phyloP scores from a whole-genome alignment of 2,888 invertebrate genomes.

The Synergus japonicus region DNA sequence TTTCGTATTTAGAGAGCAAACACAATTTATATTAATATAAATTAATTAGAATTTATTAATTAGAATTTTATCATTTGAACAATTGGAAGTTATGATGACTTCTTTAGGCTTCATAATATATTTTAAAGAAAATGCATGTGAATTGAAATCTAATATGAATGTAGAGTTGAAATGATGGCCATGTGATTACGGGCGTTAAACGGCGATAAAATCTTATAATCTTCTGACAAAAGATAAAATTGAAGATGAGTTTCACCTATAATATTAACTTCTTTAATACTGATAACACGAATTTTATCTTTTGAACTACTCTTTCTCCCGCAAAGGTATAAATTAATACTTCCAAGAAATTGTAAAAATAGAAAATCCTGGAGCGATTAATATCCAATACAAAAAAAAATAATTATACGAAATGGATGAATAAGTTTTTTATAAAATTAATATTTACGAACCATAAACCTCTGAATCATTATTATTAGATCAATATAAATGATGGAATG shows the following conservation, averaged over 20 bases:
- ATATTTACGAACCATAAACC: not conserved
- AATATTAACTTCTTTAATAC: not conserved
- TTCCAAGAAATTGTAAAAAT: not conserved
- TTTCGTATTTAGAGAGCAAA: too few relatives aligned
- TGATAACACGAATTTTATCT: not conserved
- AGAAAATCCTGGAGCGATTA: not conserved
- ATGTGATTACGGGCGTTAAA: conserved; percentile 1
- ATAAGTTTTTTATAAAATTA: not conserved
- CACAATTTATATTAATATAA: too few relatives aligned
- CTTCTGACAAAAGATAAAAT: not conserved
- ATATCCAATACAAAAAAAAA: not conserved
- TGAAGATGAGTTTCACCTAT: not conserved
- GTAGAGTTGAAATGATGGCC: too few relatives aligned
- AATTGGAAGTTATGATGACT: not conserved
- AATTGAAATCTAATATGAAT: too few relatives aligned
- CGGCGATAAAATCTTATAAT: conserved; percentile 5
- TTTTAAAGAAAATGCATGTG: not conserved
- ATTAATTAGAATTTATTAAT: too few relatives aligned
- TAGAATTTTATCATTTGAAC: not conserved
- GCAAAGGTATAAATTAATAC: not conserved
- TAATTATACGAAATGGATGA: not conserved
- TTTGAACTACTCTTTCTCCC: too few relatives aligned
- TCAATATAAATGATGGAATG: not conserved
- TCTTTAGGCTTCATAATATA: conserved; percentile 5
- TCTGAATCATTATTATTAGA: not conserved